Percentiles rank a stretch among this genome's conserved stretches.
Conservation (phyloP, 2,888 invertebrate species). For the Athrips mouffetella region DNA sequence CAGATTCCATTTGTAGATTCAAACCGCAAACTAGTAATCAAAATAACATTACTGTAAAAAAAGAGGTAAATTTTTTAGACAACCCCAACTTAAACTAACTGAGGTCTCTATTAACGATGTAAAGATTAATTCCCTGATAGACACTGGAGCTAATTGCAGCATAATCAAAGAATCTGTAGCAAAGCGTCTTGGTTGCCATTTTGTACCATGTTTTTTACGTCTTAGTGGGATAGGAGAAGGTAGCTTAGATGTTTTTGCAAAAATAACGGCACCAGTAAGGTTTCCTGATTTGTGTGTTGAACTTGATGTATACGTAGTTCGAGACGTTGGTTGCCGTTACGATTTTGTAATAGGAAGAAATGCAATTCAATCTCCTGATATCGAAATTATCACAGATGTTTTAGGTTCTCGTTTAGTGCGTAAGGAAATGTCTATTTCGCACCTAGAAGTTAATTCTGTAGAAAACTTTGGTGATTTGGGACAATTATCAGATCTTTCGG, state of each 20-base stretch:
- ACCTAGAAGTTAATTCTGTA: neutral
- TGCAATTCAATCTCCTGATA: conserved; percentile 18
- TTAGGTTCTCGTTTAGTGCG: conserved; percentile 12
- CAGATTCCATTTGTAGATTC: conserved; percentile 12
- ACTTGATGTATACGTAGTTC: conserved; percentile 22
- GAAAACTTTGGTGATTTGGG: neutral
- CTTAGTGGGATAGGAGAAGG: conserved; percentile 21
- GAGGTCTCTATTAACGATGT: conserved; percentile 17
- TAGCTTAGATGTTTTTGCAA: conserved; percentile 18
- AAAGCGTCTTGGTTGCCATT: conserved; percentile 12
- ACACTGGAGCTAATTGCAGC: conserved; percentile 27
- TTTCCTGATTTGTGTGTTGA: conserved; percentile 26
- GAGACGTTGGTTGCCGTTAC: conserved; percentile 18
- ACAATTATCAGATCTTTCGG: neutral
- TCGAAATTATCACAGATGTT: conserved; percentile 20
- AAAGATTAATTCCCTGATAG: conserved; percentile 18
- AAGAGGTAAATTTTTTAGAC: conserved; percentile 17
- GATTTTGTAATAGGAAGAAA: conserved; percentile 20
- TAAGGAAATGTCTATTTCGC: neutral
- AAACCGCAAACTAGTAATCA: neutral
- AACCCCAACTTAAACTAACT: conserved; percentile 15
- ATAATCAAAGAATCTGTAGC: conserved; percentile 24
- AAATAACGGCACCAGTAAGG: conserved; percentile 18
- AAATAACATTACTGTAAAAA: neutral
- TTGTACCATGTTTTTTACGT: conserved; percentile 9